Evolutionary conservation across 2,113 vertebrate genomes (phyloP), one percentile per base, ranked within the genome.

Genomic region (Aspiorhynchus laticeps): DNA sequence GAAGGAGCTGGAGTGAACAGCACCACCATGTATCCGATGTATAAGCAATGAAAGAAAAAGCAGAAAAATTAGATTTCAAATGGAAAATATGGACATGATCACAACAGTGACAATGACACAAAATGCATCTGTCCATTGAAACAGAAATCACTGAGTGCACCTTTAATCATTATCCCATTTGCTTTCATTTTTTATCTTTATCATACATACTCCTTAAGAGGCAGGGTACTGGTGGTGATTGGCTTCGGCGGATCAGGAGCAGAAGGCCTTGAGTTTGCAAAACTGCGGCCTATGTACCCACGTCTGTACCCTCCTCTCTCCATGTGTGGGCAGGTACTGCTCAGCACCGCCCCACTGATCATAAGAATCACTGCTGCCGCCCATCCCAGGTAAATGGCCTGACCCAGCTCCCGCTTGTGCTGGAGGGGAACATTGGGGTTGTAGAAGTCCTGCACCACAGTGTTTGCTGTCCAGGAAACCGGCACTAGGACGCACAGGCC

Each of bases 301-400:
- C 93, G 88, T 46, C 93, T 91, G 86, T 95, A 95, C 15, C 92
- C 85, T 43, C 88, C 84, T 24, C 91, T 83, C 91, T 95, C 94
- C 73, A 94, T 91, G 56, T 95, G 92, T 0, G 95, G 86, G 51
- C 94, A 96, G 63, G 94, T 95, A 65, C 94, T 96, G 85, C 96
- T 96, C 83, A 98, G 88, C 46, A 97, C 92, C 0, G 92, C 92
- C 0, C 97, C 97, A 0, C 96, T 97, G 2, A 94, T 94, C n/a
- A 97, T 84, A 3, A 98, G 95, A 31, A 96, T 95, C 63, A 97
- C 94, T 0, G 97, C 95, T 0, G 96, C 85, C 0, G 91, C 94
- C 97, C 97, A 98, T 19, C 97, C 98, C 71, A 98, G 90, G 85
- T 97, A 98, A 43, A 98, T 96, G 1, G 97, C 97, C 76, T 97